A percentile compares a stretch with the other conserved stretches of the same genome.
These are phyloP conservation scores for Amblyornis subalaris DNA, from an alignment of 2,113 vertebrate species.

Conservation along the genomic window DNA sequence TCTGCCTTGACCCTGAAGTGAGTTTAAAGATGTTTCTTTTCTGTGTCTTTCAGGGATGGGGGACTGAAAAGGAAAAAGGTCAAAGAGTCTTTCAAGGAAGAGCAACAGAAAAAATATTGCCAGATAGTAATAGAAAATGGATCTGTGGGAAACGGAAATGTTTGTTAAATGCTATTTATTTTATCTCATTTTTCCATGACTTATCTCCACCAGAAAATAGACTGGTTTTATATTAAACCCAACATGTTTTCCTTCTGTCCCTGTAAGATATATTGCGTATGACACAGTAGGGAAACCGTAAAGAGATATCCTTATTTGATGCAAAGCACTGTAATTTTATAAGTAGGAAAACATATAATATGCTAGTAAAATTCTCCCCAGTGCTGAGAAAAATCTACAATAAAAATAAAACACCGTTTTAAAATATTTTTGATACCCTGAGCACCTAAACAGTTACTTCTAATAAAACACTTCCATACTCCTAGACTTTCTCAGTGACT, in stretches of 20 bases:
- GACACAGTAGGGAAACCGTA: not conserved
- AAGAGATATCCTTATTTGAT: not conserved
- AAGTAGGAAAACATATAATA: not conserved
- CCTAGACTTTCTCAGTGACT: not conserved
- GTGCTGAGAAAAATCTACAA: not conserved
- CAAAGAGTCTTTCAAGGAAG: slow-evolving; percentile 84
- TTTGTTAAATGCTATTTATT: slow-evolving; percentile 28
- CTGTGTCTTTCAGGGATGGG: slow-evolving; percentile 81
- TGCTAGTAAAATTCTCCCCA: not conserved
- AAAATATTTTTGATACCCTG: not conserved
- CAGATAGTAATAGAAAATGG: slow-evolving; percentile 77
- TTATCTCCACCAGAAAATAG: not conserved
- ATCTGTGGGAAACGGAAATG: not conserved
- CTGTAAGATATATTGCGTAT: not conserved
- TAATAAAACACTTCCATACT: not conserved
- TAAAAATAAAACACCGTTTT: not conserved
- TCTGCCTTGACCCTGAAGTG: not conserved
- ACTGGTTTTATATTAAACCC: not conserved
- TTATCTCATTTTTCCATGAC: not conserved
- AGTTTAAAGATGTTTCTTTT: not conserved
- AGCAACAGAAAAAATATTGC: slow-evolving; percentile 92
- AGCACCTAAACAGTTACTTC: not conserved
- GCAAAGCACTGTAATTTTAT: not conserved
- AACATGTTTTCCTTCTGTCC: not conserved
- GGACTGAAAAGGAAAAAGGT: slow-evolving; percentile 86